Evolutionary conservation across 2,113 vertebrate genomes (phyloP).

Genomic region (Centropus bengalensis): DNA sequence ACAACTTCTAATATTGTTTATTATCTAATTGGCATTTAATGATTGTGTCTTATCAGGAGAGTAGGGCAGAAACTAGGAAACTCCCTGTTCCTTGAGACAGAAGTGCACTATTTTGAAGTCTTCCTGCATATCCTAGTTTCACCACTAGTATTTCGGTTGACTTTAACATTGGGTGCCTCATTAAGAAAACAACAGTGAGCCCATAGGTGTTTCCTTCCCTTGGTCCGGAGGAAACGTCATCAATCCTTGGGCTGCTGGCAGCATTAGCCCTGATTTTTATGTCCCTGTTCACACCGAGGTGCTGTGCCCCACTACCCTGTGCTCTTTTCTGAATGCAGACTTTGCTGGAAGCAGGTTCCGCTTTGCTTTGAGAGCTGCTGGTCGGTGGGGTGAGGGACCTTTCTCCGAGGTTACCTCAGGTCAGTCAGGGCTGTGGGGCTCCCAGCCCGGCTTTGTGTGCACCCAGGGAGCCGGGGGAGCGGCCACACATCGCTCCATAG

Average conservation of each 20-base stretch:
- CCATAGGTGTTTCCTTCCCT: not conserved
- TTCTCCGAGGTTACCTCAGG: not conserved
- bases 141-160: not conserved
- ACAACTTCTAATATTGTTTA: not conserved
- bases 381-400: not conserved
- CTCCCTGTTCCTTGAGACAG: not conserved
- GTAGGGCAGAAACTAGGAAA: not conserved
- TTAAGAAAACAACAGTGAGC: not conserved
- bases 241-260: not conserved
- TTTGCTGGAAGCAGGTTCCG: not conserved
- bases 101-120: not conserved
- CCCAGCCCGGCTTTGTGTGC: not conserved
- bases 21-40: not conserved
- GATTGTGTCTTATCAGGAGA: not conserved
- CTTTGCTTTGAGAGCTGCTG: not conserved
- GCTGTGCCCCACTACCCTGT: not conserved
- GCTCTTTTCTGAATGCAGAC: not conserved
- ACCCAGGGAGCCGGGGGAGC: not conserved
- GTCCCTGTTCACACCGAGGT: not conserved
- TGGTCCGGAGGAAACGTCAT: not conserved
- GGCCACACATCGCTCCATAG: not conserved
- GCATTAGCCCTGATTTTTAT: not conserved
- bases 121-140: not conserved
- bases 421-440: not conserved
- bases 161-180: accelerated